Evolutionary conservation across 2,888 invertebrate species (phyloP).

Genomic region (Netelia inedita): DNA sequence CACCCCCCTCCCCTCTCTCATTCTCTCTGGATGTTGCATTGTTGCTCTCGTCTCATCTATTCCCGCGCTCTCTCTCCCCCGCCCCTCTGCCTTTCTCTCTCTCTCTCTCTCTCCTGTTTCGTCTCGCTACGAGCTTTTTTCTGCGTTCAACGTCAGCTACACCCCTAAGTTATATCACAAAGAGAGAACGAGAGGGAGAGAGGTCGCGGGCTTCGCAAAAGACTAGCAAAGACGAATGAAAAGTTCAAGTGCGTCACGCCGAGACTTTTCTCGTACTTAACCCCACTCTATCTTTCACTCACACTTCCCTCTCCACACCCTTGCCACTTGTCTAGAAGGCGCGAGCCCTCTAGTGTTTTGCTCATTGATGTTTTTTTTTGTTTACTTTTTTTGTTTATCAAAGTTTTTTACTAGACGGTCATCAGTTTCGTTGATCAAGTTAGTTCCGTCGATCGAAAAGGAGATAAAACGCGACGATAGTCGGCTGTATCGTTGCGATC

Average conservation of each 20-base stretch:
- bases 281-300: neutral
- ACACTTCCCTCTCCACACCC: too few species aligned
- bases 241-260: constrained; percentile 34
- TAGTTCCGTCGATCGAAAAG: neutral
- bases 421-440: constrained; percentile 29
- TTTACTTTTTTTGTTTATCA: neutral
- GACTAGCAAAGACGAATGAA: constrained; percentile 25
- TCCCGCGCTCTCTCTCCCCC: constrained; percentile 44
- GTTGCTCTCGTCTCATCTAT: constrained; percentile 46
- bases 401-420: constrained; percentile 15
- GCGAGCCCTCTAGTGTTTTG: constrained; percentile 1
- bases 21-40: constrained; percentile 48
- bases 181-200: neutral
- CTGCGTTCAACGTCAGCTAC: constrained; percentile 27
- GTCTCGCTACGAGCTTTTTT: constrained; percentile 1
- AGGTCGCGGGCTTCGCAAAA: neutral
- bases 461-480: constrained; percentile 11
- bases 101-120: constrained; percentile 23
- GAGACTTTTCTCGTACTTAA: constrained; percentile 21
- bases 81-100: constrained; percentile 44
- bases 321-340: too few species aligned
- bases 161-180: constrained; percentile 50
- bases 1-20: constrained; percentile 16
- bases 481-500: constrained; percentile 49
- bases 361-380: neutral